phyloP scores from a whole-genome alignment of 1,140 invertebrate species.

The Calosoma granatense region DNA sequence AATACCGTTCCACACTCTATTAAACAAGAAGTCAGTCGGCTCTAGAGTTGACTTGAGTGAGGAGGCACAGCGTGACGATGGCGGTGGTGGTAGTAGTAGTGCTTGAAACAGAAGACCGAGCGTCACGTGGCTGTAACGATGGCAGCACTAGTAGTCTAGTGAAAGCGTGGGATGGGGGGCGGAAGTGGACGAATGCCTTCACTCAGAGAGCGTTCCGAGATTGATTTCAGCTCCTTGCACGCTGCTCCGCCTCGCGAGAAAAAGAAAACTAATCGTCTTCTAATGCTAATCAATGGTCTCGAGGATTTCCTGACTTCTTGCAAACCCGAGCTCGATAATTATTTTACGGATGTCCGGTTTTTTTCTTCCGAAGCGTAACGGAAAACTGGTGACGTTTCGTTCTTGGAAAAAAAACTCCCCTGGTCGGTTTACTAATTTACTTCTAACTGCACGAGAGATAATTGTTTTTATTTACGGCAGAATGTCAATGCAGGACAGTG shows the following conservation, averaged over 20 bases:
- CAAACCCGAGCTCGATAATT: background rate
- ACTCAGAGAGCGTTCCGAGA: background rate
- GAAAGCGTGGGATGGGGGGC: too few species aligned
- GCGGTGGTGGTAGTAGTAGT: background rate
- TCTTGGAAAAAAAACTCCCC: too few species aligned
- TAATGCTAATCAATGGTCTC: constrained; percentile 1
- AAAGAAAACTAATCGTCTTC: constrained; percentile 9
- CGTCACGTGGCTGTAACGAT: background rate
- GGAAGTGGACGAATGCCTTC: background rate
- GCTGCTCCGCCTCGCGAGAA: background rate
- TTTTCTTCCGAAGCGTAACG: background rate
- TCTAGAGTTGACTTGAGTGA: too few species aligned
- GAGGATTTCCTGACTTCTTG: background rate
- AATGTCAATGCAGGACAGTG: too few species aligned
- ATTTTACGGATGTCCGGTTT: background rate
- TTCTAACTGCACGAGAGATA: too few species aligned
- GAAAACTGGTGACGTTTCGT: too few species aligned
- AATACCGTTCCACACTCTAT: background rate
- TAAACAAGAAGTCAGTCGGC: constrained; percentile 1
- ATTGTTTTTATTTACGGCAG: too few species aligned
- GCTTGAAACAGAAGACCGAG: background rate
- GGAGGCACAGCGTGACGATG: background rate
- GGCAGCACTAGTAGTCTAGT: background rate
- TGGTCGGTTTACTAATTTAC: too few species aligned
- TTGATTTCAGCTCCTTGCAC: constrained; percentile 1